Base-by-base conservation (phyloP, 1,140 invertebrate genomes). In the Lordiphosa collinella region DNA sequence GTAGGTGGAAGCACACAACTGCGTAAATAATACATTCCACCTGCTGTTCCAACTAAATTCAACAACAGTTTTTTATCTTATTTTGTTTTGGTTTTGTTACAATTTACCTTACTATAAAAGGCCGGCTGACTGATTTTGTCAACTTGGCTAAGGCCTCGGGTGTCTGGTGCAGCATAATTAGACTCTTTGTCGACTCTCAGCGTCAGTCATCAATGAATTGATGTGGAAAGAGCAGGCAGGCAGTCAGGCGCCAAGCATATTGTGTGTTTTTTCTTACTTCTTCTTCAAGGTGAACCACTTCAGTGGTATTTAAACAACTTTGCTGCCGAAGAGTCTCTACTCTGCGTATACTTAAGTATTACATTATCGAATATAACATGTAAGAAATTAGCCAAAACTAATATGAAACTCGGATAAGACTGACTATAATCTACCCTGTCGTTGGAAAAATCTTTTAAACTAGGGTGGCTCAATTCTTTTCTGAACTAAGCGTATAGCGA, bases 201-300 rank as follows among this genome's bases (percentile, higher is more conserved):
- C 12, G 48, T 31, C 18, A 14, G 31, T 47, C 65, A 52, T 43
- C 54, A 48, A 55, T 67, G 71, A 58, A 72, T 58, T 54, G 52
- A 73, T 76, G 78, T 76, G 71, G 49, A 78, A 76, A 67, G 9
- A 36, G 16, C 32, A 35, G 31, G 5, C 22, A 18, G 29, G 47
- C 61, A 56, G 29, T 41, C 61, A 56, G 60, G 46, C 51, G 61
- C 38, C 46, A 63, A 58, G 60, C 13, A 12, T 14, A 37, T 50
- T 34, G 29, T 10, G 49, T 32, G 72, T n/a, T 18, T 36, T 40
- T 78, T 80, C 22, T 4, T n/a, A n/a, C n/a, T 63, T 62, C 75
- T 18, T 18, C 22, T 4, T 29, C 25, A 79, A 79, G 78, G 78
- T 82, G 37, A 84, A 62, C 78, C 59, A 78, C 58, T 54, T 62